Evolutionary conservation across 2,888 invertebrate genomes (phyloP).

Genomic region (Cordilura impudica): DNA sequence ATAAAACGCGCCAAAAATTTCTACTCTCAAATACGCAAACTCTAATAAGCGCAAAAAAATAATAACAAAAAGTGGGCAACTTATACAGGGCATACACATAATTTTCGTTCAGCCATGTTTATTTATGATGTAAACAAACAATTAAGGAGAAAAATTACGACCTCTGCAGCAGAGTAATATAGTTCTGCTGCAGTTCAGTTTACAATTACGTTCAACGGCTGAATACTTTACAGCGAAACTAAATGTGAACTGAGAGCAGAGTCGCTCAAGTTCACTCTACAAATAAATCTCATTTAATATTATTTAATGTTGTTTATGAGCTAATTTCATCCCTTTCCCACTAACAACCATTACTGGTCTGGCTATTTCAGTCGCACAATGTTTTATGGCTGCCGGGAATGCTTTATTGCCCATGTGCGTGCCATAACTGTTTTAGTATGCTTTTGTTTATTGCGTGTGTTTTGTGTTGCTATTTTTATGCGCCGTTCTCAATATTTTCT

Average conservation of each 20-base stretch:
- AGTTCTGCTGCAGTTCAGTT: conserved; percentile 51
- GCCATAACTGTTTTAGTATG: conserved; percentile 58
- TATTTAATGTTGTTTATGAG: conserved; percentile 63
- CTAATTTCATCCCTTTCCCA: conserved; percentile 57
- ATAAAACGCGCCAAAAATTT: conserved; percentile 68
- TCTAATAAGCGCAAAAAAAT: too few species aligned
- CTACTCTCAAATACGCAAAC: conserved; percentile 63
- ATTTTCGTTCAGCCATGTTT: conserved; percentile 71
- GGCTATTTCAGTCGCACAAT: conserved; percentile 71
- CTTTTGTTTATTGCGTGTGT: conserved; percentile 32
- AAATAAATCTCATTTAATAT: conserved; percentile 61
- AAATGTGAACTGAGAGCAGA: neutral
- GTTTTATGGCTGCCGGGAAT: conserved; percentile 77
- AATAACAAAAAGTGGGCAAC: conserved; percentile 19
- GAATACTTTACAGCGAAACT: conserved; percentile 20
- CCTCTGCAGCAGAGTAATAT: conserved; percentile 66
- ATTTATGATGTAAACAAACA: conserved; percentile 77
- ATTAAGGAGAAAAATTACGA: conserved; percentile 74
- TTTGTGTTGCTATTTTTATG: conserved; percentile 2
- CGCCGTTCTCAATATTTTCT: conserved; percentile 22
- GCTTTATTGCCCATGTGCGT: conserved; percentile 75
- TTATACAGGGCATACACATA: conserved; percentile 8
- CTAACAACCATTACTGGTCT: neutral
- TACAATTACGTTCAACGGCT: conserved; percentile 27
- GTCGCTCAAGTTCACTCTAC: conserved; percentile 56